Conservation (phyloP, 2,888 invertebrate genomes). For the Lepidocyrtoides sp. region DNA sequence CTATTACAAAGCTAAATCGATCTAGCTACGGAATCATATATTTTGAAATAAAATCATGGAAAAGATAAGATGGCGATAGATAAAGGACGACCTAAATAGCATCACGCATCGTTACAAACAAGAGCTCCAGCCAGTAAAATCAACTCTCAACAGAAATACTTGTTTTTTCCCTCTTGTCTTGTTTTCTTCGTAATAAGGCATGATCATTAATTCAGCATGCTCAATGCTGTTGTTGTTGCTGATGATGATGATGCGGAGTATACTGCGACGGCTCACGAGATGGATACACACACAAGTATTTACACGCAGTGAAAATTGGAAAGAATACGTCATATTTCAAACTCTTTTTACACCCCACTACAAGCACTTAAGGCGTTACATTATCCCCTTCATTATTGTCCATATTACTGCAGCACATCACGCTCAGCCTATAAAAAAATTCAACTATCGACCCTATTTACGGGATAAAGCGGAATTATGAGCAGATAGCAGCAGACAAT, state of each 20-base stretch:
- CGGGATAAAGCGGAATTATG: slow-evolving; percentile 69
- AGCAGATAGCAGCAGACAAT: slow-evolving; percentile 44
- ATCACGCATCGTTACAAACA: slow-evolving; percentile 16
- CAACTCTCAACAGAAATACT: slow-evolving; percentile 7
- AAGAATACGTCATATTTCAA: slow-evolving; percentile 77
- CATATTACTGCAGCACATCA: slow-evolving; percentile 80
- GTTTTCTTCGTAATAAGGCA: slow-evolving; percentile 64
- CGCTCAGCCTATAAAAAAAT: slow-evolving; percentile 78
- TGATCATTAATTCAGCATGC: slow-evolving; percentile 76
- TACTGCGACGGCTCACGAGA: slow-evolving; percentile 31
- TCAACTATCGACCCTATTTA: slow-evolving; percentile 76
- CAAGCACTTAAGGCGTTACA: slow-evolving; percentile 83
- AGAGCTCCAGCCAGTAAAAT: slow-evolving; percentile 47
- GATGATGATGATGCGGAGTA: slow-evolving; percentile 15
- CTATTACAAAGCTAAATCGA: slow-evolving; percentile 37
- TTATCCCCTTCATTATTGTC: slow-evolving; percentile 81
- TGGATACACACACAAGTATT: no score
- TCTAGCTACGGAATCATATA: background rate
- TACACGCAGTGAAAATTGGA: slow-evolving; percentile 59
- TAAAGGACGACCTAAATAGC: background rate
- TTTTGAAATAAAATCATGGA: background rate
- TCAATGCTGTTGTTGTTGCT: slow-evolving; percentile 26
- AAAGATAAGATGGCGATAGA: slow-evolving; percentile 23
- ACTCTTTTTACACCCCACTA: slow-evolving; percentile 78
- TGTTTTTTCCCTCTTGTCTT: background rate